Percentiles rank a stretch among this genome's conserved stretches.
Conservation (phyloP, 1,140 invertebrate genomes). For the Oppia nitens region DNA sequence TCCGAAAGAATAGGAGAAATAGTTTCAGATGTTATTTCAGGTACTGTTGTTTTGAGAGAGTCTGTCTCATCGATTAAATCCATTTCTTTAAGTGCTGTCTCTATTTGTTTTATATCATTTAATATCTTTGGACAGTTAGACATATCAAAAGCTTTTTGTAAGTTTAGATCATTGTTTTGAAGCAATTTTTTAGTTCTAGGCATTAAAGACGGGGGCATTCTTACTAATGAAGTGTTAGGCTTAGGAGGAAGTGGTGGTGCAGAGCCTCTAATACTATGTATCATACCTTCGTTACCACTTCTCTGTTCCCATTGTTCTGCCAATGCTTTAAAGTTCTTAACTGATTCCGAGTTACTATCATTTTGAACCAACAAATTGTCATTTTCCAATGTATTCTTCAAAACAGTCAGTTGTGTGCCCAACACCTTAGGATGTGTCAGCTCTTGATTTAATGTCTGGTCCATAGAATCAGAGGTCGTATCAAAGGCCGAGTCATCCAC, state of each 20-base stretch:
- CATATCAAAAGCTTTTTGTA: background rate
- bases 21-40: background rate
- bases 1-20: no score
- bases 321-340: slow-evolving; percentile 29
- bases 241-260: background rate
- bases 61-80: background rate
- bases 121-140: background rate
- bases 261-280: background rate
- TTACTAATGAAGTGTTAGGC: background rate
- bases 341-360: slow-evolving; percentile 14
- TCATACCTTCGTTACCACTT: background rate
- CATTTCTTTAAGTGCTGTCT: background rate
- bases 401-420: background rate
- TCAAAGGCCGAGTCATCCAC: background rate
- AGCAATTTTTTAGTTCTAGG: background rate
- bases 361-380: background rate
- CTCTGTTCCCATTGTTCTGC: slow-evolving; percentile 30
- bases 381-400: background rate
- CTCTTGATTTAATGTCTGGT: background rate
- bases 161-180: background rate
- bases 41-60: background rate
- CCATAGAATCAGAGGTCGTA: background rate
- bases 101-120: background rate
- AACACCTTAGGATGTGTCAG: background rate
- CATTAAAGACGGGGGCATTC: background rate